These are phyloP conservation scores for Azemiops feae DNA, from an alignment of 2,113 vertebrate species.

Conservation along the genomic window DNA sequence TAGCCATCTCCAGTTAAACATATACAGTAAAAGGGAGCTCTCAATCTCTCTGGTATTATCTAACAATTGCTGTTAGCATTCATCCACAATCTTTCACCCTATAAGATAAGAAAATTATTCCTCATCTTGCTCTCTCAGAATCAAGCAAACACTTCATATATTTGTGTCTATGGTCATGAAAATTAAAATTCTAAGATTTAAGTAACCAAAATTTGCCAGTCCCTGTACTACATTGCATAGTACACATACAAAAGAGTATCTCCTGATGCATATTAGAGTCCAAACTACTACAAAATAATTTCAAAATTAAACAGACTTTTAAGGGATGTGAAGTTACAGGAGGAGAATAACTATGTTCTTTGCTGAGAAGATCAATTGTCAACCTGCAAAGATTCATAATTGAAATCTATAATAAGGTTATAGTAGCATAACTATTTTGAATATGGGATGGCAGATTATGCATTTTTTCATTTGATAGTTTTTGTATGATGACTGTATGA, in stretches of 20 bases:
- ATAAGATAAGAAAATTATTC: not conserved
- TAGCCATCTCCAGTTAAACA: not conserved
- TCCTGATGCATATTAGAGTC: not conserved
- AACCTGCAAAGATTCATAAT: not conserved
- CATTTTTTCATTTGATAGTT: not conserved
- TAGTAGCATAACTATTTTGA: not conserved
- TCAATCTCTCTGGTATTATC: not conserved
- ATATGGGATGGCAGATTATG: not conserved
- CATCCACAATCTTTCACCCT: not conserved
- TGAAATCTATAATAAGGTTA: not conserved
- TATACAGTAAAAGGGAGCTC: not conserved
- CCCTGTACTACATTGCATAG: not conserved
- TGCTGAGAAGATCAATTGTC: not conserved
- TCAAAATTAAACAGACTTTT: not conserved
- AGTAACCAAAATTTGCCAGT: not conserved
- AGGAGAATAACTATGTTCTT: not conserved
- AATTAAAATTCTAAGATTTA: not conserved
- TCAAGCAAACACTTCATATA: not conserved
- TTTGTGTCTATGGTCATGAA: not conserved
- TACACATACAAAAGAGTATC: not conserved
- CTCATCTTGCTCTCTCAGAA: not conserved
- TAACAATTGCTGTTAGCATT: not conserved
- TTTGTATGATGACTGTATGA: not conserved
- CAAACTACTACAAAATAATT: not conserved
- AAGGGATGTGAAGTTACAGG: not conserved